Evolutionary conservation across 2,797 vertebrate genomes (phyloP).

Genomic region (Lates japonicus): DNA sequence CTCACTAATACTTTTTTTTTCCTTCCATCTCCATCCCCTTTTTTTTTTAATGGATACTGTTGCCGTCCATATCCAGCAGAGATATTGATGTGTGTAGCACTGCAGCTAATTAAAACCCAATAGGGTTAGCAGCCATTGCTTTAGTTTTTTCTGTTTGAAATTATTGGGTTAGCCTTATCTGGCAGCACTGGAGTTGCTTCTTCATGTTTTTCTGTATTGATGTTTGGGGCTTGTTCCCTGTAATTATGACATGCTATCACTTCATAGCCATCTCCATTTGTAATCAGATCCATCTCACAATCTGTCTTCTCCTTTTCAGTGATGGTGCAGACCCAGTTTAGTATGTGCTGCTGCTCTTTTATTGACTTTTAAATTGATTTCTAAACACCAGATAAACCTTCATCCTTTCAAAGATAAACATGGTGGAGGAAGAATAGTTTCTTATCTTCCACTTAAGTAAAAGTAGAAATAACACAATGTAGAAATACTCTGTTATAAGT

Average conservation of each 20-base stretch:
- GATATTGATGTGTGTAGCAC: constrained; percentile 53
- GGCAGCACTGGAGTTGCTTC: constrained; percentile 18
- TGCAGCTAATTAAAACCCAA: constrained; percentile 67
- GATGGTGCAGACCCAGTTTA: constrained; percentile 24
- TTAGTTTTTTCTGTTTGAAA: constrained; percentile 45
- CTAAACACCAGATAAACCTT: not conserved
- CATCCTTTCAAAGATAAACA: not conserved
- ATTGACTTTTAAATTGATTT: constrained; percentile 25
- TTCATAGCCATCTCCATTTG: constrained; percentile 39
- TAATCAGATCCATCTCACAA: constrained; percentile 54
- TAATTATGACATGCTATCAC: constrained; percentile 58
- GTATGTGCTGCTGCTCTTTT: constrained; percentile 15
- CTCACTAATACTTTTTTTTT: constrained; percentile 18
- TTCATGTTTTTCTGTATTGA: constrained; percentile 50
- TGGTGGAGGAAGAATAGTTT: not conserved
- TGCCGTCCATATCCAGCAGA: constrained; percentile 33
- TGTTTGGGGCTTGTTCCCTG: constrained; percentile 46
- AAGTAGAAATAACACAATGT: not conserved
- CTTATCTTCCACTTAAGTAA: not conserved
- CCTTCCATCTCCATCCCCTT: constrained; percentile 20
- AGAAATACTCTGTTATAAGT: not conserved
- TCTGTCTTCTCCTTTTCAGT: constrained; percentile 4
- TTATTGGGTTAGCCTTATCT: constrained; percentile 51
- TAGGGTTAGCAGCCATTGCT: constrained; percentile 55
- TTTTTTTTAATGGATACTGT: constrained; percentile 1